Evolutionary conservation across 2,888 invertebrate genomes (phyloP).

Genomic region (Metalampra italica): DNA sequence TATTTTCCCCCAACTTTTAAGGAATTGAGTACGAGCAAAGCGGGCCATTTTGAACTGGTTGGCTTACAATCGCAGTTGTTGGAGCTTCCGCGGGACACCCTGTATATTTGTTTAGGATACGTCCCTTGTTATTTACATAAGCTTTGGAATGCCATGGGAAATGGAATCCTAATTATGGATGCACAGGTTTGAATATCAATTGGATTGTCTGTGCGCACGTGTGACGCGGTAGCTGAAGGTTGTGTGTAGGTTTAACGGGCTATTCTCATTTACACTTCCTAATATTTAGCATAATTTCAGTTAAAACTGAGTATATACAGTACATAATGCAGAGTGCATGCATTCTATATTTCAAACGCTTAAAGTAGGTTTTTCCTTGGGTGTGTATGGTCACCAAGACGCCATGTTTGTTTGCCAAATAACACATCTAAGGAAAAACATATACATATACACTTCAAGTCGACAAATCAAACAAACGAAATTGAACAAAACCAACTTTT

Average conservation of each 20-base stretch:
- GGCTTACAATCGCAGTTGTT: slow-evolving; percentile 34
- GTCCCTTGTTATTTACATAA: slow-evolving; percentile 64
- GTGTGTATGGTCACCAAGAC: too few relatives aligned
- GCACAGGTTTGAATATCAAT: slow-evolving; percentile 39
- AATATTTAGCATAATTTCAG: background rate
- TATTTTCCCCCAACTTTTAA: slow-evolving; percentile 10
- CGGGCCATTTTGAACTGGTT: slow-evolving; percentile 42
- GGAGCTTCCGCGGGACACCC: slow-evolving; percentile 56
- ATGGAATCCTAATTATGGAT: slow-evolving; percentile 37
- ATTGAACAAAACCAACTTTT: too few relatives aligned
- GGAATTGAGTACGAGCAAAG: slow-evolving; percentile 10
- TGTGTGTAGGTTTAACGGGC: slow-evolving; percentile 20
- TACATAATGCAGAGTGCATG: too few relatives aligned
- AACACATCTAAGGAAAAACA: too few relatives aligned
- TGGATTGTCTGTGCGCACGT: slow-evolving; percentile 28
- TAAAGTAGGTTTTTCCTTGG: too few relatives aligned
- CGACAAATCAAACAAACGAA: too few relatives aligned
- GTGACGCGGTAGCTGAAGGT: slow-evolving; percentile 31
- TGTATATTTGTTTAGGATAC: slow-evolving; percentile 72
- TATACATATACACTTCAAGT: too few relatives aligned
- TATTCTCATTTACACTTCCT: slow-evolving; percentile 8
- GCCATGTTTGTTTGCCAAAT: too few relatives aligned
- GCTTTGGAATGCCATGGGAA: slow-evolving; percentile 25
- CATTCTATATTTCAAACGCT: too few relatives aligned
- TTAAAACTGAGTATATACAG: too few relatives aligned